A percentile compares a stretch with the other conserved stretches of the same genome.
These are phyloP conservation scores for Lordiphosa clarofinis DNA, from an alignment of 1,140 invertebrate genomes.

Conservation along the genomic window DNA sequence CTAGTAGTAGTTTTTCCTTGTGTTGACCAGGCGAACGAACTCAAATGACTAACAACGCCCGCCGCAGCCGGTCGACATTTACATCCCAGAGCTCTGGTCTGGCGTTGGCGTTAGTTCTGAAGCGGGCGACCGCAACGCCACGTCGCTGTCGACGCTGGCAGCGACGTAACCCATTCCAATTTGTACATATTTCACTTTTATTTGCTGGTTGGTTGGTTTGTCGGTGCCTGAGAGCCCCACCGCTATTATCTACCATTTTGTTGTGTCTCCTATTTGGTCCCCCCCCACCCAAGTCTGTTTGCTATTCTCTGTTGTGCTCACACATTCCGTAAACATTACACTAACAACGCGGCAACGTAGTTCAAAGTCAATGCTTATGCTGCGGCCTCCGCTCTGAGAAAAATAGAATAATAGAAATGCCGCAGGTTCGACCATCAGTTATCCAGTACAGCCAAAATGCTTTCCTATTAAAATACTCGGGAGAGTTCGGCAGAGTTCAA, in stretches of 20 bases:
- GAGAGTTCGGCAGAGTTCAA: too few species aligned
- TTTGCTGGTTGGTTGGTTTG: slow-evolving; percentile 42
- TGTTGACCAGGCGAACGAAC: slow-evolving; percentile 70
- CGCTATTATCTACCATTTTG: slow-evolving; percentile 52
- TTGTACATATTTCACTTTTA: slow-evolving; percentile 49
- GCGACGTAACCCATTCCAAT: slow-evolving; percentile 40
- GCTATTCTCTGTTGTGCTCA: slow-evolving; percentile 70
- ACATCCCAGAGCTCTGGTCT: slow-evolving; percentile 52
- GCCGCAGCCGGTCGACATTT: slow-evolving; percentile 60
- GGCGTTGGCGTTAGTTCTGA: slow-evolving; percentile 23
- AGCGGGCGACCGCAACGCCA: background rate
- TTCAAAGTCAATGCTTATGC: slow-evolving; percentile 67
- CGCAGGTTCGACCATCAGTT: background rate
- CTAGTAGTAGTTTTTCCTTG: slow-evolving; percentile 19
- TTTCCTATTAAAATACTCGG: too few species aligned
- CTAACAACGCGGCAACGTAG: slow-evolving; percentile 38
- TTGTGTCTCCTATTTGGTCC: slow-evolving; percentile 3
- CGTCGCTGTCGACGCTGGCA: slow-evolving; percentile 21
- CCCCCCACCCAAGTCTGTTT: slow-evolving; percentile 24
- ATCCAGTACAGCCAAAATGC: background rate
- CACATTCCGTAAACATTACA: slow-evolving; percentile 73
- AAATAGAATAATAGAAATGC: background rate
- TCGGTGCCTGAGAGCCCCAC: slow-evolving; percentile 23
- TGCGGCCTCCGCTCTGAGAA: slow-evolving; percentile 30
- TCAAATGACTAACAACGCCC: slow-evolving; percentile 67